Conservation (phyloP, 2,888 invertebrate genomes). For the Temnothorax unifasciatus region DNA sequence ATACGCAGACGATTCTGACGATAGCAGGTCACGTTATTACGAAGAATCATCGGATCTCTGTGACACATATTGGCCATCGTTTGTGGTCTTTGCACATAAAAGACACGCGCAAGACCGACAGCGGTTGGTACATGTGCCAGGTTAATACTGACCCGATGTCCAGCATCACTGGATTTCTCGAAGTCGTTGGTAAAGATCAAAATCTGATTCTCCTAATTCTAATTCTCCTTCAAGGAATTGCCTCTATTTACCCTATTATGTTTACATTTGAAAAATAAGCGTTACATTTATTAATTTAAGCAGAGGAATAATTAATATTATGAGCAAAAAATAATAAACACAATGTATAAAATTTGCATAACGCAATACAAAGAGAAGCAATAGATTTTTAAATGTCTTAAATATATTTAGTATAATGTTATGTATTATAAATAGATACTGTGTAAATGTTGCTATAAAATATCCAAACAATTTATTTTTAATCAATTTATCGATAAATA, state of each 20-base stretch:
- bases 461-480: background rate
- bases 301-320: background rate
- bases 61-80: slow-evolving; percentile 86
- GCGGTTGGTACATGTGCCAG: slow-evolving; percentile 86
- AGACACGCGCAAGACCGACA: slow-evolving; percentile 86
- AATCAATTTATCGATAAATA: background rate
- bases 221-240: background rate
- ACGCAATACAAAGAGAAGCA: background rate
- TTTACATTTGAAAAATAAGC: background rate
- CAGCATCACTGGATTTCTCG: slow-evolving; percentile 87
- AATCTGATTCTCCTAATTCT: background rate
- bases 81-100: slow-evolving; percentile 87
- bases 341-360: slow-evolving; percentile 5
- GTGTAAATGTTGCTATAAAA: background rate
- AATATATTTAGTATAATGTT: background rate
- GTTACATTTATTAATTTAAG: background rate
- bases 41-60: slow-evolving; percentile 87
- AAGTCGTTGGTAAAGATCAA: slow-evolving; percentile 86
- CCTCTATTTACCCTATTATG: background rate
- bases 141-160: slow-evolving; percentile 87
- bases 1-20: slow-evolving; percentile 87
- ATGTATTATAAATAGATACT: background rate
- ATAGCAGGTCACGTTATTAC: slow-evolving; percentile 87
- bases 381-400: background rate
- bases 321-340: background rate